phyloP scores from a whole-genome alignment of 2,888 invertebrate genomes.

The Pachymerium ferrugineum region DNA sequence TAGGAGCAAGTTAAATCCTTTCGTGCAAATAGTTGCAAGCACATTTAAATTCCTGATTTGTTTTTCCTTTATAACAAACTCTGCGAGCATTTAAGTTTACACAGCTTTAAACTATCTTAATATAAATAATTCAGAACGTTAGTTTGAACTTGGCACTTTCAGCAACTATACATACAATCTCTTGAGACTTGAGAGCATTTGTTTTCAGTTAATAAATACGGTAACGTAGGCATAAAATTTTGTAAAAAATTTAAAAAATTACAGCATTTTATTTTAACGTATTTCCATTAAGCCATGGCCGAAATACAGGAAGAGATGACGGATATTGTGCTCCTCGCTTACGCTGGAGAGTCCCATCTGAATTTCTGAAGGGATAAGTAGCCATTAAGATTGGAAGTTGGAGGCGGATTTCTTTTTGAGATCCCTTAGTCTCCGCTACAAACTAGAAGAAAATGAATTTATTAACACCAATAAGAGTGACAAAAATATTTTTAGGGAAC shows the following conservation, averaged over 20 bases:
- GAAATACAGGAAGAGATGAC: conserved; percentile 80
- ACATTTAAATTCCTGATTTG: too few relatives aligned
- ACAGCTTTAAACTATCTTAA: too few relatives aligned
- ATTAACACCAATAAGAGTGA: not conserved
- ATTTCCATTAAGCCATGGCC: conserved; percentile 54
- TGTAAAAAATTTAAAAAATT: not conserved
- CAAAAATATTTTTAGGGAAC: not conserved
- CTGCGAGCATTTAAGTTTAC: too few relatives aligned
- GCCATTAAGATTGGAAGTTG: conserved; percentile 87
- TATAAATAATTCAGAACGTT: too few relatives aligned
- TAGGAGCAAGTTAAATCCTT: too few relatives aligned
- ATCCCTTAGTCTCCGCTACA: conserved; percentile 81
- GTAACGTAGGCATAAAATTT: too few relatives aligned
- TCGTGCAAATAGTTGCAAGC: too few relatives aligned
- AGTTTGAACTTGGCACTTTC: too few relatives aligned
- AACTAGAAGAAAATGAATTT: conserved; percentile 58
- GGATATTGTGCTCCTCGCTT: conserved; percentile 88
- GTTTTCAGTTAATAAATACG: too few relatives aligned
- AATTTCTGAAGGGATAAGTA: conserved; percentile 72
- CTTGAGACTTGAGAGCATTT: too few relatives aligned
- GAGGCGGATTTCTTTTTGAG: conserved; percentile 85
- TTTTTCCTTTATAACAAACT: too few relatives aligned
- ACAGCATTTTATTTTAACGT: not conserved
- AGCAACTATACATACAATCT: too few relatives aligned
- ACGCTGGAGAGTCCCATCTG: conserved; percentile 51